These are phyloP conservation scores for Lithophane leautieri DNA, from an alignment of 2,888 invertebrate genomes.

Conservation along the genomic window DNA sequence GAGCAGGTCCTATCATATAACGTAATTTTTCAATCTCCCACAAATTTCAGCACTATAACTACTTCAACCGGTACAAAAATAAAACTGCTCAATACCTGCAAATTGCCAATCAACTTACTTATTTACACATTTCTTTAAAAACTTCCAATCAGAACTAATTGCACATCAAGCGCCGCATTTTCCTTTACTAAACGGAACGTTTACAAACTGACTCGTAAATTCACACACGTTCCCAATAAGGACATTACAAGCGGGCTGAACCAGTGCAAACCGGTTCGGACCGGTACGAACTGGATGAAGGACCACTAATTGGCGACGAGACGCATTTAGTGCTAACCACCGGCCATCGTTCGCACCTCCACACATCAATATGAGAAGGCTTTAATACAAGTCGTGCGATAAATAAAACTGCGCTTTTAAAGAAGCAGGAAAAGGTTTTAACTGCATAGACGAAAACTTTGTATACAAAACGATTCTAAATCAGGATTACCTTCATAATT, in stretches of 20 bases:
- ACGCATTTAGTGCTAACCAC: constrained; percentile 67
- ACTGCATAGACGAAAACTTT: neutral
- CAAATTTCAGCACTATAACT: constrained; percentile 1
- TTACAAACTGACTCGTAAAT: constrained; percentile 61
- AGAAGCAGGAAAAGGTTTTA: neutral
- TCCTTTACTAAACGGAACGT: constrained; percentile 37
- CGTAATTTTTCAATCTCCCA: constrained; percentile 4
- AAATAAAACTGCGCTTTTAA: constrained; percentile 44
- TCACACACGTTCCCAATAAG: constrained; percentile 53
- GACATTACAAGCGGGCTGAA: constrained; percentile 47
- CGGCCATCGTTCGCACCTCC: constrained; percentile 68
- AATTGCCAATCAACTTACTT: constrained; percentile 45
- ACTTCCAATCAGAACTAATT: constrained; percentile 57
- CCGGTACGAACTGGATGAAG: constrained; percentile 47
- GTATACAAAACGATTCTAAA: neutral
- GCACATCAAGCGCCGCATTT: constrained; percentile 50
- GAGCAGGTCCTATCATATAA: neutral
- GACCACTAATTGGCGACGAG: constrained; percentile 66
- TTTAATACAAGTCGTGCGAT: constrained; percentile 54
- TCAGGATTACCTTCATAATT: neutral
- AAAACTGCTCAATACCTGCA: constrained; percentile 17
- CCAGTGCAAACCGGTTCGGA: constrained; percentile 53
- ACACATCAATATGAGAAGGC: constrained; percentile 55
- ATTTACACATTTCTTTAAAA: constrained; percentile 46
- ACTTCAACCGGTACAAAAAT: constrained; percentile 19